Base-by-base conservation (phyloP, 2,113 vertebrate genomes). In the Spea multiplicata region DNA sequence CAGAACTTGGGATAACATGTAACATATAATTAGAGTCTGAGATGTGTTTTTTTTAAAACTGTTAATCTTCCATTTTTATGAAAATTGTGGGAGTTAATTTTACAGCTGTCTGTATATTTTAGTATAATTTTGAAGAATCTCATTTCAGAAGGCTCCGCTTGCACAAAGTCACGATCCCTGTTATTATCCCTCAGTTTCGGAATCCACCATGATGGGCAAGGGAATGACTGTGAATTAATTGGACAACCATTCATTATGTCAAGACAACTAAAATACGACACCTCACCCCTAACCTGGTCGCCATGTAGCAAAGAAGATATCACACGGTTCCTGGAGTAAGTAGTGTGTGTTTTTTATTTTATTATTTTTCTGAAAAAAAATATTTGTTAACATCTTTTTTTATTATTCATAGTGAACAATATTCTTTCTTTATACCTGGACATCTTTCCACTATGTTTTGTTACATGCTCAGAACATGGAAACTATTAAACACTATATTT, bases 301-400 rank as follows among this genome's bases (percentile, higher is more conserved):
- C 85, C 88, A 71, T 99, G 97, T 93, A 99, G 97, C 89, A 98
- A 96, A 84, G 96, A 99, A 55, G 98, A 99, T 80, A 97, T 99
- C 88, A 99, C 97, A 64, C 95, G 94, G 69, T 99, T 99, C 82
- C 88, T 99, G 0, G 97, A 99, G 97, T 99, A 91, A 95, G 96
- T 88, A 5, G 6, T 50, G 6, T 13, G 1, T 46, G 8, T 45
- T 69, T 59, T 59, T 45, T 45, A 61, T 13, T 61, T 14, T 61
- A 12, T 30, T 30, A 30, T 30, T 30, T 30, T 30, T 30, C 30
- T 30, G 1, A 30, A 30, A 30, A 30, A 30, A 30, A 30, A 30
- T 30, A 30, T 30, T 30, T 30, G 30, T 30, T 30, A 30, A 30
- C 30, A 30, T 30, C 30, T 30, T 2, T 30, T 30, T 30, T 30